phyloP scores from a whole-genome alignment of 37 sponge, comb jelly and placozoan genomes.

The Amphimedon queenslandica region DNA sequence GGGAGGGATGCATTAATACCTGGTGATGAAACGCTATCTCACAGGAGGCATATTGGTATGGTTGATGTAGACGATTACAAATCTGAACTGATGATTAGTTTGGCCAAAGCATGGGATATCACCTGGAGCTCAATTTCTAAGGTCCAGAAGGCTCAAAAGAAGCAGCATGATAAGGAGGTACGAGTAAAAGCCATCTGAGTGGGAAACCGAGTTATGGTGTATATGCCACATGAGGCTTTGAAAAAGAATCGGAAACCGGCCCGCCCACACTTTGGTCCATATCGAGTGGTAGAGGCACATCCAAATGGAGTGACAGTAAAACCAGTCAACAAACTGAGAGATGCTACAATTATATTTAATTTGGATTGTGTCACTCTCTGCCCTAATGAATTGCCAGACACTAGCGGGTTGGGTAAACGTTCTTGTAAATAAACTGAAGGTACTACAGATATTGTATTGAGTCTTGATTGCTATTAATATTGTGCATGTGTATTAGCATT shows the following conservation, averaged over 20 bases:
- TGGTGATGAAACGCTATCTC: neutral
- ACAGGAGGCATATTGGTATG: neutral
- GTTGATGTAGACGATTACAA: conserved; percentile 28
- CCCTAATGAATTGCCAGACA: neutral
- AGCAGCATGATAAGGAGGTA: neutral
- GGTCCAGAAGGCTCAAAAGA: conserved; percentile 15
- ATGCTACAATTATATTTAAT: neutral
- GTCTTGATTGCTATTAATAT: too few species aligned
- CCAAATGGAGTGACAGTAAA: conserved; percentile 10
- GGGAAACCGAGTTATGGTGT: conserved; percentile 4
- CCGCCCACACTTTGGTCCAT: conserved; percentile 4
- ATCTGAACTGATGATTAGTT: neutral
- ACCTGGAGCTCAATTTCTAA: neutral
- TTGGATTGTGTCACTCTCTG: conserved; percentile 1
- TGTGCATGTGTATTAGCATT: too few species aligned
- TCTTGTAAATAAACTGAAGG: too few species aligned
- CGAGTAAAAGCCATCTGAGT: neutral
- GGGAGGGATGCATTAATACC: conserved; percentile 12
- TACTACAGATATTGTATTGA: too few species aligned
- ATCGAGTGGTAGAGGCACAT: neutral
- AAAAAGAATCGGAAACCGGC: neutral
- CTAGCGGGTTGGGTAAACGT: neutral
- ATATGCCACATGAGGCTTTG: neutral
- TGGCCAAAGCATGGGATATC: neutral
- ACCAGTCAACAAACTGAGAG: neutral